Evolutionary conservation across 2,888 invertebrate genomes (phyloP).

Genomic region (Hirtodrosophila histrioides): DNA sequence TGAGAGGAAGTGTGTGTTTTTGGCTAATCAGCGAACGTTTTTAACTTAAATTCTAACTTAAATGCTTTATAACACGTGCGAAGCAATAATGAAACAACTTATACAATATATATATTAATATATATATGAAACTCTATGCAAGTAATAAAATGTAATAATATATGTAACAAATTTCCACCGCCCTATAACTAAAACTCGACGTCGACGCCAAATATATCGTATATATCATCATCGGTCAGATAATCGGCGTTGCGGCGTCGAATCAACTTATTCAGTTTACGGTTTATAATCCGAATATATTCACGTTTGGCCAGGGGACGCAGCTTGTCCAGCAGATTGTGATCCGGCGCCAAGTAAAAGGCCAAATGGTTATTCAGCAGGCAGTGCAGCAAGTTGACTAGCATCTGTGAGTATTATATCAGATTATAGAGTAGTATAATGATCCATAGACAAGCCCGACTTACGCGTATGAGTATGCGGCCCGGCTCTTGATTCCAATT

Average conservation of each 20-base stretch:
- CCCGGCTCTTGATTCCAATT: conserved; percentile 49
- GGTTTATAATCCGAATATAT: conserved; percentile 15
- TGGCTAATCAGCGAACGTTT: conserved; percentile 36
- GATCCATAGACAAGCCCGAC: not conserved
- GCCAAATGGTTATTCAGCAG: conserved; percentile 11
- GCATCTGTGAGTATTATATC: conserved; percentile 14
- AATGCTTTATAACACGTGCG: conserved; percentile 54
- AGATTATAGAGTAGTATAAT: not conserved
- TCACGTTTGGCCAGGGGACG: not conserved
- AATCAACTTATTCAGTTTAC: not conserved
- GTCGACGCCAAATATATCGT: conserved; percentile 25
- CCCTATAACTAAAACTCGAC: not conserved
- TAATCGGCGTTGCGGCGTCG: conserved; percentile 28
- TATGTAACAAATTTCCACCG: not conserved
- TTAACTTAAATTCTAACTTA: conserved; percentile 62
- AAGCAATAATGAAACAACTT: conserved; percentile 35
- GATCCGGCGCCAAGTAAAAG: conserved; percentile 29
- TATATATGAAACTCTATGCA: conserved; percentile 7
- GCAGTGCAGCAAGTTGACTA: conserved; percentile 2
- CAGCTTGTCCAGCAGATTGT: conserved; percentile 27
- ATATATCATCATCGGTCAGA: conserved; percentile 21
- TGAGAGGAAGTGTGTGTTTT: conserved; percentile 16
- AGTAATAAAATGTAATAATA: conserved; percentile 34
- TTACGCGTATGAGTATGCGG: conserved; percentile 49
- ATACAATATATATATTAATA: conserved; percentile 2